phyloP scores from a whole-genome alignment of 2,888 invertebrate species.

The Aphelenchoides bicaudatus region DNA sequence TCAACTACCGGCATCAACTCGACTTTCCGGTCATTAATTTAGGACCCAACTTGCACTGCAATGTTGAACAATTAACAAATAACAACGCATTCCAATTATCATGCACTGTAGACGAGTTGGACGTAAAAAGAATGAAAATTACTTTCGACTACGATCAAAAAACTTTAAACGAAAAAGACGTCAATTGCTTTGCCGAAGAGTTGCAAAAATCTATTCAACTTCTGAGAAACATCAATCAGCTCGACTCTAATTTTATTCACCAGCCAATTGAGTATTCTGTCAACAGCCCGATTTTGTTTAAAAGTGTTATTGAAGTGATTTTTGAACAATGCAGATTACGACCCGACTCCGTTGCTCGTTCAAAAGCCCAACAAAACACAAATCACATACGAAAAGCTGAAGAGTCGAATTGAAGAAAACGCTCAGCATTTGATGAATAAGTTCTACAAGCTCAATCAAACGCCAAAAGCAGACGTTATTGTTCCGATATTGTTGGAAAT shows the following conservation, averaged over 20 bases:
- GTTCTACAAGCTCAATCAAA: not conserved
- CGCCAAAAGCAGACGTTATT: slow-evolving; percentile 27
- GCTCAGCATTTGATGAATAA: not conserved
- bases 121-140: slow-evolving; percentile 31
- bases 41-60: slow-evolving; percentile 24
- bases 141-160: slow-evolving; percentile 41
- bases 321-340: not conserved
- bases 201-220: slow-evolving; percentile 1
- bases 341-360: not conserved
- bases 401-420: not conserved
- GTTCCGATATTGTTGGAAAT: slow-evolving; percentile 25
- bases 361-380: not conserved
- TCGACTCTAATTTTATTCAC: not conserved
- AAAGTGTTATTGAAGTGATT: slow-evolving; percentile 5
- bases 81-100: slow-evolving; percentile 50
- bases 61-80: slow-evolving; percentile 43
- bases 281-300: not conserved
- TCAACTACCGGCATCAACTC: slow-evolving; percentile 45
- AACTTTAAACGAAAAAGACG: slow-evolving; percentile 18
- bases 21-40: slow-evolving; percentile 48
- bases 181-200: slow-evolving; percentile 32
- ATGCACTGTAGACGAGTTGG: slow-evolving; percentile 50
- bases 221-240: not conserved
- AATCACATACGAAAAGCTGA: slow-evolving; percentile 18
- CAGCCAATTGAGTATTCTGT: slow-evolving; percentile 1